These are phyloP conservation scores for Ophion ventricosus DNA, from an alignment of 2,888 invertebrate genomes.

Conservation along the genomic window DNA sequence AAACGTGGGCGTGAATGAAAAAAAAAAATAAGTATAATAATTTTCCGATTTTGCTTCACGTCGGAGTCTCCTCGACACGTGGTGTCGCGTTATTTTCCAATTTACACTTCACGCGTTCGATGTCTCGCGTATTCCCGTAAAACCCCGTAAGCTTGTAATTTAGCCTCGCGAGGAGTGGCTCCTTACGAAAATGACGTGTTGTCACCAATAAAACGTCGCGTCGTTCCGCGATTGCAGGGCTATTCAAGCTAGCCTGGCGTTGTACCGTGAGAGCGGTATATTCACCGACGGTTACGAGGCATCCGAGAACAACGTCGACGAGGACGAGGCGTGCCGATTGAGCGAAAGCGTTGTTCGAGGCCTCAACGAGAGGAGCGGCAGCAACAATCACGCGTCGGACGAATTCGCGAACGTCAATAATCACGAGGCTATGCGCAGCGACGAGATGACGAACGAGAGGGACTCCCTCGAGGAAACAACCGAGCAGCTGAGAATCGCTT, in stretches of 20 bases:
- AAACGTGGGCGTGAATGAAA: too few relatives aligned
- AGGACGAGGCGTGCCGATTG: constrained; percentile 65
- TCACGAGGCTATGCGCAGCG: constrained; percentile 25
- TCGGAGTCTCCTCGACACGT: too few relatives aligned
- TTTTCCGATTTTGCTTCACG: too few relatives aligned
- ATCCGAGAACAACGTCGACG: constrained; percentile 71
- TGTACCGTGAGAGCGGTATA: constrained; percentile 83
- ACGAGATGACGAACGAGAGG: constrained; percentile 36
- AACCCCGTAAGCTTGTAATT: too few relatives aligned
- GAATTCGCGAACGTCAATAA: constrained; percentile 38
- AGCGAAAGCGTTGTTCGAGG: constrained; percentile 67
- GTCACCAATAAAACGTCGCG: too few relatives aligned
- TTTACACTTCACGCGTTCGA: too few relatives aligned
- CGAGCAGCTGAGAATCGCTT: constrained; percentile 85
- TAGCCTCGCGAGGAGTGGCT: too few relatives aligned
- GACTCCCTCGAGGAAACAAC: constrained; percentile 79
- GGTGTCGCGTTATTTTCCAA: too few relatives aligned
- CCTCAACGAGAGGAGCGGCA: constrained; percentile 28
- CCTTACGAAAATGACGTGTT: too few relatives aligned
- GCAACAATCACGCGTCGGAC: constrained; percentile 20
- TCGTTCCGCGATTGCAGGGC: constrained; percentile 82
- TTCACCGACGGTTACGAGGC: constrained; percentile 73
- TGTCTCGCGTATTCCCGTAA: too few relatives aligned
- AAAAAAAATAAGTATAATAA: too few relatives aligned
- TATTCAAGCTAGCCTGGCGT: constrained; percentile 87